Base-by-base conservation (phyloP, 2,888 invertebrate genomes). In the Prosapia bicincta region DNA sequence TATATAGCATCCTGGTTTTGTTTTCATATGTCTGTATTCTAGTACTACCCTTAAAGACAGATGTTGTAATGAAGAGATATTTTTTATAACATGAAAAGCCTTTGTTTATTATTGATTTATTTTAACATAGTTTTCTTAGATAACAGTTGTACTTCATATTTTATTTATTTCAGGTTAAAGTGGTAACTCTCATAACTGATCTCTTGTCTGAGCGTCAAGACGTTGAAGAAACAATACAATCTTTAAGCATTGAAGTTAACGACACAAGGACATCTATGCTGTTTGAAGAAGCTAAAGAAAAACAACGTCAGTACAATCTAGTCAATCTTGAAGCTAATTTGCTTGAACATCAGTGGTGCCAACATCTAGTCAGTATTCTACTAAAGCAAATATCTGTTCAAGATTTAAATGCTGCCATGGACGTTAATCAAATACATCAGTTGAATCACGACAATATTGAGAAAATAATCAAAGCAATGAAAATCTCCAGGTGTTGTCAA, bases 181-280 rank as follows among this genome's bases (percentile, higher is more conserved):
- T 89, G 0, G 84, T 90, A 38, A 89, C 88, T 13, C 83, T 92
- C 38, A 85, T 91, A 15, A 86, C 87, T 78, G 91, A 91, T 83
- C 83, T 91, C 24, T 83, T 90, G 7, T 80, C 86, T 0, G 91
- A 91, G 81, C 83, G 86, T 66, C 83, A 85, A 72, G 79, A 81
- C 38, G 79, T 80, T 0, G 78, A 78, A 69, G 23, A 54, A 43
- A 79, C 78, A 23, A 30, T 77, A 15, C 54, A 72, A 66, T 74
- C 78, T 69, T 32, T 78, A 65, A 74, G 65, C 13, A 72, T 69
- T 43, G 80, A 13, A 74, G 81, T 10, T 69, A 82, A 25, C 80
- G 80, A 26, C 65, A 80, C 20, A 71, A 76, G 15, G 81, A 80
- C 83, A 23, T 83, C 85, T 30, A 83, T 83, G 28, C 80, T 79